Evolutionary conservation across 2,888 invertebrate species (phyloP).

Genomic region (Drosophila macrospina): DNA sequence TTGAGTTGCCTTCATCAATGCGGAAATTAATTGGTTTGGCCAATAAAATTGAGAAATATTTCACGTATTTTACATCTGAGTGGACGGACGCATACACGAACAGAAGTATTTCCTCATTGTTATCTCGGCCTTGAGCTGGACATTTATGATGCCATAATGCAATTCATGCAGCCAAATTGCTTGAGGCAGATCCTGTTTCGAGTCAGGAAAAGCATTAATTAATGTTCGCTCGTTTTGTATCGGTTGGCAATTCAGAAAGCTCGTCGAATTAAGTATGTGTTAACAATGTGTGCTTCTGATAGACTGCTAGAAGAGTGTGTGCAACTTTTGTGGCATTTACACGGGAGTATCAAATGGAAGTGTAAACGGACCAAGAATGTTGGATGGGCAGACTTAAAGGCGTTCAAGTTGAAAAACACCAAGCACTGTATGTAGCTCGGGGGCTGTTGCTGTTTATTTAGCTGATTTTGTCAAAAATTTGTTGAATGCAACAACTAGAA

Average conservation of each 20-base stretch:
- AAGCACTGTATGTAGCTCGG: constrained; percentile 5
- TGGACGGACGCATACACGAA: constrained; percentile 15
- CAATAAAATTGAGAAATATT: constrained; percentile 22
- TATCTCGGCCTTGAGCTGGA: constrained; percentile 3
- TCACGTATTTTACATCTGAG: constrained; percentile 39
- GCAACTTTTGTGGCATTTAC: constrained; percentile 33
- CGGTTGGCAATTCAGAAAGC: constrained; percentile 23
- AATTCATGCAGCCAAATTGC: constrained; percentile 43
- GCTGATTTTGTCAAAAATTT: constrained; percentile 63
- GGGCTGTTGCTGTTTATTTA: constrained; percentile 30
- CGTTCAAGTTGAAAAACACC: constrained; percentile 58
- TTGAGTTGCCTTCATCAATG: constrained; percentile 41
- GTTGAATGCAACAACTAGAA: constrained; percentile 50
- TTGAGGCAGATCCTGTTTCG: not conserved
- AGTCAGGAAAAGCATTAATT: constrained; percentile 49
- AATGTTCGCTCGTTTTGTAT: constrained; percentile 46
- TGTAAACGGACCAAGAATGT: constrained; percentile 6
- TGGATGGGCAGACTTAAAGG: constrained; percentile 30
- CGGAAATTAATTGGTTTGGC: constrained; percentile 50
- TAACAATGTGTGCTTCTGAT: constrained; percentile 39
- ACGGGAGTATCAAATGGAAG: constrained; percentile 33
- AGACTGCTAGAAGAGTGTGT: not conserved
- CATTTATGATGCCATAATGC: constrained; percentile 48
- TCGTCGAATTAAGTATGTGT: constrained; percentile 38
- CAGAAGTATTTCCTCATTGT: constrained; percentile 20